Base-by-base conservation (phyloP, 2,113 vertebrate genomes). In the Sminthopsis crassicaudata region DNA sequence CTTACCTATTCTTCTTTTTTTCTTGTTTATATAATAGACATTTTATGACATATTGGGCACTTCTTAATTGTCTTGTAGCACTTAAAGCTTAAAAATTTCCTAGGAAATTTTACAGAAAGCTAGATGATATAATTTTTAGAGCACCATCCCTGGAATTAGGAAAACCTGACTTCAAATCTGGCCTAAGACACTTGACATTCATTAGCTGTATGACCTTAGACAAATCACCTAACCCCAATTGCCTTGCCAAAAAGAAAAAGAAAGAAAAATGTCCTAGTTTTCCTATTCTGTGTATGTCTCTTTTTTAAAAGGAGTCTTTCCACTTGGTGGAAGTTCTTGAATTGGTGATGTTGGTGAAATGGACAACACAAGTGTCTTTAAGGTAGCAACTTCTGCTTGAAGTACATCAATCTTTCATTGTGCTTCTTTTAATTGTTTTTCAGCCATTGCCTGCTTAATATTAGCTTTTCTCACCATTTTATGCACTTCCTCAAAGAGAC, bases 371-470 rank as follows among this genome's bases (percentile, higher is more conserved):
- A 99, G 97, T 0, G 99, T 99, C 98, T 99, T 99, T 97, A 99
- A 27, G 3, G 99, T 99, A 91, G 99, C 99, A 95, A 99, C 99
- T 98, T 99, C 99, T 0, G 99, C 99, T 97, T 99, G 99, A 46
- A 99, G 99, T n/a, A 99, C 99, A 92, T 99, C 99, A 26, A 99
- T 99, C 99, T 99, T 99, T 89, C 99, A 99, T 97, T 99, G 99
- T 50, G 99, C 99, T 98, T 99, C 99, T 96, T 99, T 99, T 96
- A 99, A 98, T 91, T 99, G 99, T 95, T 99, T 99, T 96, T 99
- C 99, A 88, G 99, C 99, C 6, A 98, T 99, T 8, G 99, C 99
- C 98, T 99, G 99, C 97, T 99, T 99, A 92, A 99, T 97, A 92
- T 99, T 99, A 52, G 99, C 99, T 98, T 99, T 99, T 97, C 99